Conservation (phyloP, 2,113 vertebrate genomes). For the Perccottus glenii region DNA sequence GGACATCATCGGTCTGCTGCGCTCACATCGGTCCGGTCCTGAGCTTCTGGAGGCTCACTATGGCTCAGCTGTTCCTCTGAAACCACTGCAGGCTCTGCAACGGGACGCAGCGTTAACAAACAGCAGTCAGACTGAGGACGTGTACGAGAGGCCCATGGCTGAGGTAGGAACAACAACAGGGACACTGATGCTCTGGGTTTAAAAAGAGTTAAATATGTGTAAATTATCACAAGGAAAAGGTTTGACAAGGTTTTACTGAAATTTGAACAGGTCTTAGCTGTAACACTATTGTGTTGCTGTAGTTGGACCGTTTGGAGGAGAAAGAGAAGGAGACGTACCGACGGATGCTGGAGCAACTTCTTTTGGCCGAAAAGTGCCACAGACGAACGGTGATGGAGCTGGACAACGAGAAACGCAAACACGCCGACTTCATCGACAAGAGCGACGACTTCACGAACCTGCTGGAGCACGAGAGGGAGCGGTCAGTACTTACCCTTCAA, state of each 20-base stretch:
- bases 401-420: conserved; percentile 92
- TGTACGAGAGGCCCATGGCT: conserved; percentile 92
- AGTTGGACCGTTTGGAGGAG: conserved; percentile 95
- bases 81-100: conserved; percentile 88
- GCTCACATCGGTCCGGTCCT: conserved; percentile 84
- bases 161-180: conserved; percentile 80
- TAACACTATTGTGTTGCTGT: not conserved
- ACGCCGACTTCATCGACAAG: conserved; percentile 95
- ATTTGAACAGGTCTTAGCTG: too few species aligned
- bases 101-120: conserved; percentile 84
- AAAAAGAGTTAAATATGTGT: too few species aligned
- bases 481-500: conserved; percentile 53
- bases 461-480: conserved; percentile 95
- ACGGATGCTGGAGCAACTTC: conserved; percentile 96
- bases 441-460: conserved; percentile 98
- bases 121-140: conserved; percentile 80
- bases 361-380: conserved; percentile 94
- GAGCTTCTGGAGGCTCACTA: conserved; percentile 92
- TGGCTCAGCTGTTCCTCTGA: conserved; percentile 84
- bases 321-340: conserved; percentile 95
- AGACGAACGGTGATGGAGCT: conserved; percentile 91
- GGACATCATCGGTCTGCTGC: conserved; percentile 93
- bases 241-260: too few species aligned
- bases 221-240: too few species aligned
- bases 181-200: too few species aligned